Percentiles rank a stretch among this genome's conserved stretches.
phyloP scores from a whole-genome alignment of 1,140 invertebrate genomes.

The Amyelois transitella region DNA sequence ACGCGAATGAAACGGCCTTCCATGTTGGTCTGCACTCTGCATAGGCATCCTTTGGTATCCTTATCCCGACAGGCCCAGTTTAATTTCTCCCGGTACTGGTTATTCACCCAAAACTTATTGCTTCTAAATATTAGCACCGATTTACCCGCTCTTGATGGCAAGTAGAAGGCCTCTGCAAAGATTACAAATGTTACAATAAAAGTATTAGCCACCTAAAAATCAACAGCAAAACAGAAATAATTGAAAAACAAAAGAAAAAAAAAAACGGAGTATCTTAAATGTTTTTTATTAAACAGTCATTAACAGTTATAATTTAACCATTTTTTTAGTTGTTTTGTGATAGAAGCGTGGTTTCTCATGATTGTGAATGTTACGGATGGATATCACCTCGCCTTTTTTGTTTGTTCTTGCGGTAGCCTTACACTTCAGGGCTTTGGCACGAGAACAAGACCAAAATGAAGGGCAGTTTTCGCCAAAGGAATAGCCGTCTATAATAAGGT shows the following conservation, averaged over 20 bases:
- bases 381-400: conserved; percentile 35
- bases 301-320: conserved; percentile 19
- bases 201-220: no score
- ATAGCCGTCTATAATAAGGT: conserved; percentile 41
- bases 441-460: conserved; percentile 45
- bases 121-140: conserved; percentile 59
- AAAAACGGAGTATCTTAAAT: background rate
- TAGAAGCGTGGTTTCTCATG: conserved; percentile 43
- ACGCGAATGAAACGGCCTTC: conserved; percentile 54
- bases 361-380: conserved; percentile 34
- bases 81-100: conserved; percentile 57
- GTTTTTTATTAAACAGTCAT: background rate
- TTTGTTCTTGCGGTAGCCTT: conserved; percentile 45
- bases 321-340: conserved; percentile 34
- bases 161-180: conserved; percentile 60
- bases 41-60: conserved; percentile 52
- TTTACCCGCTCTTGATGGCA: conserved; percentile 64
- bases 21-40: conserved; percentile 58
- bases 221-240: background rate
- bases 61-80: conserved; percentile 69
- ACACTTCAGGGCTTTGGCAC: conserved; percentile 30
- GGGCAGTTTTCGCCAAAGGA: conserved; percentile 36
- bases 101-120: conserved; percentile 69
- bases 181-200: background rate
- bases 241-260: background rate